Percentiles rank a stretch among this genome's conserved stretches.
These are phyloP conservation scores for Thaumetopoea pityocampa DNA, from an alignment of 1,140 invertebrate species.

Conservation along the genomic window DNA sequence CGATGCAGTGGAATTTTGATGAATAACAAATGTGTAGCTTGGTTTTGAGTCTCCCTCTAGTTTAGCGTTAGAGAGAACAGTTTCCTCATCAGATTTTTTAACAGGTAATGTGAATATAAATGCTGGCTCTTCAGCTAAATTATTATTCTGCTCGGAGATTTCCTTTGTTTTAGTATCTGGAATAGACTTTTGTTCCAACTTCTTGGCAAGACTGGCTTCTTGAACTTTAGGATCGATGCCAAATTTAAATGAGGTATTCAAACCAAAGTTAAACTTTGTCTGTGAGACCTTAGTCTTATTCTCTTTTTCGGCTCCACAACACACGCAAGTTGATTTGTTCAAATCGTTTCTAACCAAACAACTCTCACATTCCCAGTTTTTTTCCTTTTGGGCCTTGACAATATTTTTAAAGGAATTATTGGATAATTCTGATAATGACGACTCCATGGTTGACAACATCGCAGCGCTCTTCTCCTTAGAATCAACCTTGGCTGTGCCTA, in stretches of 20 bases:
- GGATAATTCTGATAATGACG: conserved; percentile 5
- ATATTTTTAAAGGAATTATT: conserved; percentile 31
- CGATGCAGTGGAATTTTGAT: conserved; percentile 27
- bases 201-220: conserved; percentile 26
- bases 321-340: conserved; percentile 78
- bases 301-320: conserved; percentile 82
- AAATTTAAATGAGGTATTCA: conserved; percentile 61
- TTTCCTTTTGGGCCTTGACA: conserved; percentile 48
- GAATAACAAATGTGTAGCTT: conserved; percentile 44
- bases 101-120: conserved; percentile 61
- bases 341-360: conserved; percentile 81
- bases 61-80: conserved; percentile 10
- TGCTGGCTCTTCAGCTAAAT: conserved; percentile 35
- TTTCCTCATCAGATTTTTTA: conserved; percentile 25
- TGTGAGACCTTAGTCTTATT: conserved; percentile 32
- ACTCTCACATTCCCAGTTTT: conserved; percentile 81
- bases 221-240: conserved; percentile 57
- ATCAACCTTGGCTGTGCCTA: conserved; percentile 70
- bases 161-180: conserved; percentile 6
- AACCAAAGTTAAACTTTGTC: conserved; percentile 44
- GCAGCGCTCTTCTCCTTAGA: conserved; percentile 20
- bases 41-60: conserved; percentile 27
- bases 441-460: not conserved
- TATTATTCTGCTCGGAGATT: conserved; percentile 51
- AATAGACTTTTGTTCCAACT: conserved; percentile 18